These are phyloP conservation scores for Cebus imitator DNA, from an alignment of 2,113 vertebrate genomes.

Conservation along the genomic window DNA sequence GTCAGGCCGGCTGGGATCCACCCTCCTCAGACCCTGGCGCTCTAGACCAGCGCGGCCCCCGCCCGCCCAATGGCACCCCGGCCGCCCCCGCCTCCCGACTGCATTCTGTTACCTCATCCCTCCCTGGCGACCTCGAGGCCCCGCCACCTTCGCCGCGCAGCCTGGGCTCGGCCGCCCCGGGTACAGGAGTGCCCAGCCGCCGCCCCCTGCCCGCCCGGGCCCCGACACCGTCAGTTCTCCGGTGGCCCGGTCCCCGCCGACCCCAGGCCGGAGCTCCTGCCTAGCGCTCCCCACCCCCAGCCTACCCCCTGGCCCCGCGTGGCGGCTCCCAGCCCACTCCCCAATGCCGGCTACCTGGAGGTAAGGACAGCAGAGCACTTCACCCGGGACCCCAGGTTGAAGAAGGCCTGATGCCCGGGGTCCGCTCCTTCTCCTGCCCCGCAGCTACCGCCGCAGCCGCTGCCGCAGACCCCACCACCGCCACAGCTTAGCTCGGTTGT, in stretches of 20 bases:
- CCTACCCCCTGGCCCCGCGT: not conserved
- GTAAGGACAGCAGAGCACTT: too few species aligned
- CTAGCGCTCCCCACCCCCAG: not conserved
- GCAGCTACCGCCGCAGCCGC: constrained; percentile 74
- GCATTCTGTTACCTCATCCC: constrained; percentile 51
- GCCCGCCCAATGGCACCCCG: not conserved
- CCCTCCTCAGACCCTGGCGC: too few species aligned
- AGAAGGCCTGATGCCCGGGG: too few species aligned
- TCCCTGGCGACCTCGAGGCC: not conserved
- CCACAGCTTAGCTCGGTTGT: constrained; percentile 84
- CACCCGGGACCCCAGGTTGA: too few species aligned
- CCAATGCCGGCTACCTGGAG: constrained; percentile 90
- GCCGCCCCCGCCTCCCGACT: not conserved
- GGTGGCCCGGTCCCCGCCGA: not conserved
- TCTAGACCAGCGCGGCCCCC: not conserved
- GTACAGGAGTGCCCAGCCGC: not conserved
- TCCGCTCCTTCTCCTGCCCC: too few species aligned
- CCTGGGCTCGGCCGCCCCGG: not conserved
- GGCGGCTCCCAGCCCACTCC: constrained; percentile 24
- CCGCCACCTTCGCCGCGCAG: not conserved
- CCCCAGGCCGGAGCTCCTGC: constrained; percentile 9
- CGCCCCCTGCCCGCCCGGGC: not conserved
- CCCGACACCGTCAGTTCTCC: not conserved
- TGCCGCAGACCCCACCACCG: constrained; percentile 88
- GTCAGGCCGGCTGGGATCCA: too few species aligned